These are phyloP conservation scores for Plodia interpunctella DNA, from an alignment of 1,140 invertebrate species.

Conservation along the genomic window DNA sequence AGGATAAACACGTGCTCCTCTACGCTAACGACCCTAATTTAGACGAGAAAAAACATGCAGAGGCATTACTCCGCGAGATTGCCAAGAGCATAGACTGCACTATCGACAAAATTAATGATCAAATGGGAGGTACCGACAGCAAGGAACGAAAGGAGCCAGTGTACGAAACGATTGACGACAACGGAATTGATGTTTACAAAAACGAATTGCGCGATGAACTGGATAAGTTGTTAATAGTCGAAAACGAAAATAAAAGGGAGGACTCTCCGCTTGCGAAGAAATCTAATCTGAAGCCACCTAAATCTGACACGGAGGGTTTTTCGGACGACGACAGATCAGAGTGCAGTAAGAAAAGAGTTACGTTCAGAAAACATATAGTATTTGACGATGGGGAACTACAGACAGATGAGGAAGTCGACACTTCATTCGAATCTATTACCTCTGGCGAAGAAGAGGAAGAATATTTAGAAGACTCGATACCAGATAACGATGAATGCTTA, in stretches of 20 bases:
- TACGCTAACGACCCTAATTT: slow-evolving; percentile 51
- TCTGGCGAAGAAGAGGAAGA: slow-evolving; percentile 61
- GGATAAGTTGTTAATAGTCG: slow-evolving; percentile 41
- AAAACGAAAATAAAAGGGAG: slow-evolving; percentile 27
- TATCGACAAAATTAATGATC: slow-evolving; percentile 51
- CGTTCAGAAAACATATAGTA: slow-evolving; percentile 61
- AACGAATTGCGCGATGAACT: slow-evolving; percentile 53
- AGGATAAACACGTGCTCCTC: slow-evolving; percentile 54
- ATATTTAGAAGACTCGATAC: slow-evolving; percentile 52
- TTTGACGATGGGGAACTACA: slow-evolving; percentile 69
- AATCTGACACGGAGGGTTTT: slow-evolving; percentile 58
- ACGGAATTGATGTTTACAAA: slow-evolving; percentile 40
- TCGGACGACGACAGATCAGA: slow-evolving; percentile 67
- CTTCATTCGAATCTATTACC: slow-evolving; percentile 65
- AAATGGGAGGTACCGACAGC: slow-evolving; percentile 60
- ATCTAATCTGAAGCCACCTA: slow-evolving; percentile 63
- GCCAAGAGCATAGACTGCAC: slow-evolving; percentile 60
- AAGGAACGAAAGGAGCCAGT: slow-evolving; percentile 37
- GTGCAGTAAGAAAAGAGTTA: slow-evolving; percentile 58
- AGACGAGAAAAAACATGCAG: slow-evolving; percentile 56
- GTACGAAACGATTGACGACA: slow-evolving; percentile 42
- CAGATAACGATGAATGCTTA: slow-evolving; percentile 50
- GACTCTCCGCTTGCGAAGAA: slow-evolving; percentile 46
- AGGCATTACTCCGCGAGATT: slow-evolving; percentile 59
- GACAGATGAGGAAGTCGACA: slow-evolving; percentile 61